Conservation (phyloP, 1,140 invertebrate genomes). For the Psix sp. region DNA sequence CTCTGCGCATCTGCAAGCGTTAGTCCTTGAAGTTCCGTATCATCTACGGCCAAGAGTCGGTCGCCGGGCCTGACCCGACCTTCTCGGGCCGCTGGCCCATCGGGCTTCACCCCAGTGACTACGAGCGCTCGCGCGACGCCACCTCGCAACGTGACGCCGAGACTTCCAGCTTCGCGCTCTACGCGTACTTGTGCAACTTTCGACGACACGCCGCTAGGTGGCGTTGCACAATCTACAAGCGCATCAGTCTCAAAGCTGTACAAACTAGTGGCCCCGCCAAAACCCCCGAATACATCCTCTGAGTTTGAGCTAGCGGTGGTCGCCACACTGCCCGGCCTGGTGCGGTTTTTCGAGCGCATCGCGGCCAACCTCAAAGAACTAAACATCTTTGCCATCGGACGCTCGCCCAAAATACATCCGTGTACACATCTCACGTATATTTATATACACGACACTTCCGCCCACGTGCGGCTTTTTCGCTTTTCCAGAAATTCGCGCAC, state of each 20-base stretch:
- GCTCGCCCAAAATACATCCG: constrained; percentile 25
- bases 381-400: constrained; percentile 69
- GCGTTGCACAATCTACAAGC: constrained; percentile 73
- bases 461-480: constrained; percentile 17
- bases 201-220: constrained; percentile 82
- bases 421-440: constrained; percentile 26
- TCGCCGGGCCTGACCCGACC: constrained; percentile 92
- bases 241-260: constrained; percentile 25
- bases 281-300: constrained; percentile 37
- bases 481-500: constrained; percentile 3
- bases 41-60: constrained; percentile 92
- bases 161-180: constrained; percentile 88
- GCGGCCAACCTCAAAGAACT: constrained; percentile 73
- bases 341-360: constrained; percentile 74
- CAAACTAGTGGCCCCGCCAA: constrained; percentile 27
- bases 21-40: constrained; percentile 77
- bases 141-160: constrained; percentile 91
- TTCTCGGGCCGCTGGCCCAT: constrained; percentile 85
- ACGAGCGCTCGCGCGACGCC: constrained; percentile 88
- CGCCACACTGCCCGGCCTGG: constrained; percentile 73
- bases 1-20: constrained; percentile 85
- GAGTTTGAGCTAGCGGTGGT: constrained; percentile 72
- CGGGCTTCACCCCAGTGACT: constrained; percentile 91
- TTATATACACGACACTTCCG: constrained; percentile 35
- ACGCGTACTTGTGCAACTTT: constrained; percentile 86